These are phyloP conservation scores for Troglohyphantes excavatus DNA, from an alignment of 2,888 invertebrate genomes.

Conservation along the genomic window DNA sequence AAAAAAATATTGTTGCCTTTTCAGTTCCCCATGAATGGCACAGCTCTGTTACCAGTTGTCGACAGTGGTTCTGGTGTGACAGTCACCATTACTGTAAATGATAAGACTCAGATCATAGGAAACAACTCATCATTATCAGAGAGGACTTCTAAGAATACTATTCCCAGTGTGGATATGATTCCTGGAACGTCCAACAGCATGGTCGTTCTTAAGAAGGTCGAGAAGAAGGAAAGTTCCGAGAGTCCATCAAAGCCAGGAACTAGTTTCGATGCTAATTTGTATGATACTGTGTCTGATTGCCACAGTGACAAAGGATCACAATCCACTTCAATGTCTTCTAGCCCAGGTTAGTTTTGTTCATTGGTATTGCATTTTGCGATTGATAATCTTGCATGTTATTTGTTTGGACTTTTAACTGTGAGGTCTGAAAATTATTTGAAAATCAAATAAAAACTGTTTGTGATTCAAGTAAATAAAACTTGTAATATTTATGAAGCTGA, in stretches of 20 bases:
- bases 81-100: constrained; percentile 71
- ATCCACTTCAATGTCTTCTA: constrained; percentile 54
- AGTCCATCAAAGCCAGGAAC: constrained; percentile 8
- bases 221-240: constrained; percentile 52
- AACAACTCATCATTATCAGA: constrained; percentile 22
- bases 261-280: constrained; percentile 34
- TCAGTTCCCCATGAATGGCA: constrained; percentile 65
- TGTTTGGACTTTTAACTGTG: no score
- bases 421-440: no score
- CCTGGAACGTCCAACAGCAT: constrained; percentile 54
- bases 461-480: no score
- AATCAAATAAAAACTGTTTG: no score
- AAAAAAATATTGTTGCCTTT: not conserved
- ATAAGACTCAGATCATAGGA: constrained; percentile 58
- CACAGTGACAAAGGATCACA: constrained; percentile 37
- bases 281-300: constrained; percentile 57
- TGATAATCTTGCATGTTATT: no score
- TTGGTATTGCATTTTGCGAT: no score
- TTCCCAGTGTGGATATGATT: constrained; percentile 30
- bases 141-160: constrained; percentile 17
- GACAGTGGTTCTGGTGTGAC: constrained; percentile 59
- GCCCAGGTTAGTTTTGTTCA: constrained; percentile 63
- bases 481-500: no score
- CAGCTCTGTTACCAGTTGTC: constrained; percentile 38
- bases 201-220: constrained; percentile 69